Base-by-base conservation (phyloP, 2,888 invertebrate species). In the Harpalus rufipes region DNA sequence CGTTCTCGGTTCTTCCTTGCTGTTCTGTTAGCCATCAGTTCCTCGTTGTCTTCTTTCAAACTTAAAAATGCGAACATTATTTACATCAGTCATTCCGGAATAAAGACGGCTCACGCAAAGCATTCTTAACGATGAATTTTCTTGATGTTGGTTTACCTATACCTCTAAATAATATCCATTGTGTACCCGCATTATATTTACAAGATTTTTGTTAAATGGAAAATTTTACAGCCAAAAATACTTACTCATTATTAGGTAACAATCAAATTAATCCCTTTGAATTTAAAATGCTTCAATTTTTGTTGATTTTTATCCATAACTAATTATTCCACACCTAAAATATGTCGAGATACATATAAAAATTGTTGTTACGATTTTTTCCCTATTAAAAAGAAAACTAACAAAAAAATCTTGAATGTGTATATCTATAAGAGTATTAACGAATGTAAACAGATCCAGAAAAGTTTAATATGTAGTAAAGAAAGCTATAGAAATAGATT, bases 21-120 rank as follows among this genome's bases (percentile, higher is more conserved):
- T 39, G 80, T 18, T 63, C 41, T 80, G 41, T 18, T 80, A 14
- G 8, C 41, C 61, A 80, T 80, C 41, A 59, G n/a, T 65, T 41
- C 16, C 12, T 80, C 61, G 80, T 78, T 78, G 78, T 61, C 80
- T 80, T 59, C 63, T 61, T 61, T 61, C 79, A 61, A 16, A 80
- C 58, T 59, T 61, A 59, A 80, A 80, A 80, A 80, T 44, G 79
- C 32, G 79, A 80, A 61, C 79, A 39, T 80, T 61, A 80, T 61
- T 80, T 61, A 18, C 79, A 80, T 80, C 79, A 80, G 59, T 80
- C 61, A 80, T 80, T 39, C 61, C n/a, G 58, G 7, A 58, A 51
- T 51, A 12, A 51, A 51, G 6, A 51, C 32, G 32, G 32, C 32
- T 32, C 32, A 32, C 5, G 44, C 10, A 8, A 51, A 12, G 44